phyloP scores from a whole-genome alignment of 1,140 invertebrate species.

The Pteromalus puparum region DNA sequence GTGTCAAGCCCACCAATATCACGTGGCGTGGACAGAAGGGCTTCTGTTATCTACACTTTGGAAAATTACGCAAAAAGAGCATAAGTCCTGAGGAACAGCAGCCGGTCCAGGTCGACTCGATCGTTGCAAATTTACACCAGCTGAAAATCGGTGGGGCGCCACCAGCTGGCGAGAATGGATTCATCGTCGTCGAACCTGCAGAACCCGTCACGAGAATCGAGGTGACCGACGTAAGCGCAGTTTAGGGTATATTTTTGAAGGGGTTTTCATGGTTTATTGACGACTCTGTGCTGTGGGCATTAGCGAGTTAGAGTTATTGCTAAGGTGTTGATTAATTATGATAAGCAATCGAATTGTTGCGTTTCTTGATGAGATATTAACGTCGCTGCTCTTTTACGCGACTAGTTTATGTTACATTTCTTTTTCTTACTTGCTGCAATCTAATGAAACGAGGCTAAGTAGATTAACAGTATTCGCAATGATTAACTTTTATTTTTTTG shows the following conservation, averaged over 20 bases:
- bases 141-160: slow-evolving; percentile 70
- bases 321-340: neutral
- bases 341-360: neutral
- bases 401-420: slow-evolving; percentile 16
- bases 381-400: neutral
- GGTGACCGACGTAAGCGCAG: slow-evolving; percentile 73
- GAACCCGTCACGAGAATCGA: slow-evolving; percentile 74
- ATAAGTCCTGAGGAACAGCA: slow-evolving; percentile 56
- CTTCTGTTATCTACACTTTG: slow-evolving; percentile 81
- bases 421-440: slow-evolving; percentile 19
- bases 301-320: neutral
- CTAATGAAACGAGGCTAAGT: slow-evolving; percentile 37
- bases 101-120: slow-evolving; percentile 74
- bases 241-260: slow-evolving; percentile 60
- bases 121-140: slow-evolving; percentile 76
- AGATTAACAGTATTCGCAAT: slow-evolving; percentile 26
- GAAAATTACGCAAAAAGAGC: slow-evolving; percentile 73
- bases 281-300: neutral
- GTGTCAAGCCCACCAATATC: slow-evolving; percentile 80
- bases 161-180: slow-evolving; percentile 60
- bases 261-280: neutral
- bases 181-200: slow-evolving; percentile 71
- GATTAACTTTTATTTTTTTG: neutral
- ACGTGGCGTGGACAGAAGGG: slow-evolving; percentile 81
- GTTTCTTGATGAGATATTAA: neutral